Percentiles rank a stretch among this genome's conserved stretches.
Evolutionary conservation across 2,797 vertebrate genomes (phyloP).

Genomic region (Scolopax rusticola): DNA sequence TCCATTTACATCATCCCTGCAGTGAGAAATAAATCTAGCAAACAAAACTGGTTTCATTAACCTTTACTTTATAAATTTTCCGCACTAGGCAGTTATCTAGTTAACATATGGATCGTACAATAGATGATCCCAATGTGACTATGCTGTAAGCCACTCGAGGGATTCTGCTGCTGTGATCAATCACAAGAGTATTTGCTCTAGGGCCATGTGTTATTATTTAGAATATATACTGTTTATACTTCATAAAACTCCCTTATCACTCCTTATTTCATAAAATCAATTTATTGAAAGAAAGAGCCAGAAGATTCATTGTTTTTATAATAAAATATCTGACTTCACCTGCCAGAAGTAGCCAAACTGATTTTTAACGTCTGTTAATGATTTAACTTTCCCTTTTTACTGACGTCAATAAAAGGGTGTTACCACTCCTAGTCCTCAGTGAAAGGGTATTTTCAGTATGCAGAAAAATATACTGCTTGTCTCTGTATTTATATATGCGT

Average conservation of each 20-base stretch:
- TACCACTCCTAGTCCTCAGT: slow-evolving; percentile 23
- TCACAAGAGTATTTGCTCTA: slow-evolving; percentile 41
- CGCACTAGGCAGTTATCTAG: slow-evolving; percentile 23
- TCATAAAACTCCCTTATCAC: slow-evolving; percentile 59
- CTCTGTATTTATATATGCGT: neutral
- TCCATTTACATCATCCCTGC: slow-evolving; percentile 23
- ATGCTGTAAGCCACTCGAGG: slow-evolving; percentile 5
- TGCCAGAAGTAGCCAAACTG: slow-evolving; percentile 52
- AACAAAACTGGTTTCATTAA: slow-evolving; percentile 7
- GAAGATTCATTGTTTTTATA: slow-evolving; percentile 55
- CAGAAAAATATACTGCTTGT: neutral
- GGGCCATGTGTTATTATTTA: slow-evolving; percentile 62
- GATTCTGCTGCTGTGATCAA: slow-evolving; percentile 59
- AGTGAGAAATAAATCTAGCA: slow-evolving; percentile 26
- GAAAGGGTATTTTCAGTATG: slow-evolving; percentile 16
- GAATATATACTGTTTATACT: slow-evolving; percentile 47
- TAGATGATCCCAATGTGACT: slow-evolving; percentile 26
- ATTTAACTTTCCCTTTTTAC: slow-evolving; percentile 64
- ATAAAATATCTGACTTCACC: slow-evolving; percentile 63
- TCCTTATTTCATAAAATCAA: slow-evolving; percentile 42
- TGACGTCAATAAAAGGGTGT: slow-evolving; percentile 52
- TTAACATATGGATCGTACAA: slow-evolving; percentile 44
- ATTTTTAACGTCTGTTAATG: slow-evolving; percentile 65
- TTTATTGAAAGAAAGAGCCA: slow-evolving; percentile 57
- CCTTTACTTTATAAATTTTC: slow-evolving; percentile 45